Evolutionary conservation across 2,113 vertebrate genomes (phyloP), one percentile per base, ranked within the genome.

Genomic region (Tetrax tetrax): DNA sequence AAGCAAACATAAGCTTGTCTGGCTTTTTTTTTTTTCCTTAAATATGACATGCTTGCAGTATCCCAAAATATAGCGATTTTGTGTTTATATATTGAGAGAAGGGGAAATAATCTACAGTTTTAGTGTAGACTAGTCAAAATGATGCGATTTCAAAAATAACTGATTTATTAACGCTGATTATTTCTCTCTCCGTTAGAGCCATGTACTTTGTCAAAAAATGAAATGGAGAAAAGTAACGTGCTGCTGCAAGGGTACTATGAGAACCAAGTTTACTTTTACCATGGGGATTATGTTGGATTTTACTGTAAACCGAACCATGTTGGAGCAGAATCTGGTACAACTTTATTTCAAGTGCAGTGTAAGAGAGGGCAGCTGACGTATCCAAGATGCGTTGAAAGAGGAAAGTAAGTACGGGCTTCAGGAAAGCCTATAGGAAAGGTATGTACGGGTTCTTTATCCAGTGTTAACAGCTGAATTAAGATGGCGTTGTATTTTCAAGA

Each of bases 231-330:
- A 51, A 98, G 98, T 54, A 97, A 98, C 20, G 85, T 98, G 75
- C 63, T 90, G n/a, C 87, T 98, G 66, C 97, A 97, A 91, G 96
- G 93, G 60, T 84, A 85, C 91, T 98, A 97, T 93, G 93, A 97
- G 48, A 82, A 97, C 16, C 96, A 97, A 79, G 80, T 95, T 45
- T 75, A 97, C 78, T 98, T 98, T 85, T 92, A 98, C n/a, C 98
- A 98, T 2, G 97, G 98, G 13, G 98, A 98, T 43, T 98, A 98
- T 57, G 47, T 98, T 85, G 96, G 97, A 31, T 98, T 98, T 97
- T 81, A 97, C 27, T 98, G 98, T 50, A 97, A 64, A 75, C 24
- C 93, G 70, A 94, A 96, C 17, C 90, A 97, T 57, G 93, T 92
- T 21, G 60, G 69, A 79, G 61, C 21, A 53, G 86, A 87, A 59